These are phyloP conservation scores for Aplochiton taeniatus DNA, from an alignment of 2,797 vertebrate species.

Conservation along the genomic window DNA sequence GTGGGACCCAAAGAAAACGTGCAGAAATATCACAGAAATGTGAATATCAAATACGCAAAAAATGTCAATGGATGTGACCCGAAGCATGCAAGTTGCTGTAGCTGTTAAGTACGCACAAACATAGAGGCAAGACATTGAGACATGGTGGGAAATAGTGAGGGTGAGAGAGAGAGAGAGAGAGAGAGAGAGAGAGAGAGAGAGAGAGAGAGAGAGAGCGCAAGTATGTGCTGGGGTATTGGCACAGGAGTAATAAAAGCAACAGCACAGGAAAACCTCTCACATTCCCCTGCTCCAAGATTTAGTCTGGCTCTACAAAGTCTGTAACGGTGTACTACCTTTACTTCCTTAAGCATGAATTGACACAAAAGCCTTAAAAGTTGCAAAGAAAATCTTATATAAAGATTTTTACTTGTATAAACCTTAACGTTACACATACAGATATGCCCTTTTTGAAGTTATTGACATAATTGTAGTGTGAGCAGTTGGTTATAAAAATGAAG, in stretches of 20 bases:
- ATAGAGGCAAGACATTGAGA: slow-evolving; percentile 4
- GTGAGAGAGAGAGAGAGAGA: background rate
- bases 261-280: background rate
- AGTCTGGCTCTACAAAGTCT: background rate
- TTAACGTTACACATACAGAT: too few species aligned
- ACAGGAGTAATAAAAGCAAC: background rate
- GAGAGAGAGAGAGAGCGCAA: background rate
- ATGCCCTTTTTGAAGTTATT: too few species aligned
- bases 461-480: background rate
- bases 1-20: background rate
- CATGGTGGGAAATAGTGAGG: background rate
- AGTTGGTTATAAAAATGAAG: background rate
- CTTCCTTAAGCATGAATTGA: background rate
- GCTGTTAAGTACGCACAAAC: background rate
- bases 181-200: background rate
- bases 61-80: background rate
- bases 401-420: too few species aligned
- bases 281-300: background rate
- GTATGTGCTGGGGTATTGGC: background rate
- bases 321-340: background rate
- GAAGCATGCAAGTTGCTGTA: background rate
- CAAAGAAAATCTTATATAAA: too few species aligned
- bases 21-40: background rate
- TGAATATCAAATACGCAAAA: background rate
- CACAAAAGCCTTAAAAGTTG: too few species aligned